Evolutionary conservation across 2,113 vertebrate genomes (phyloP).

Genomic region (Tiliqua scincoides): DNA sequence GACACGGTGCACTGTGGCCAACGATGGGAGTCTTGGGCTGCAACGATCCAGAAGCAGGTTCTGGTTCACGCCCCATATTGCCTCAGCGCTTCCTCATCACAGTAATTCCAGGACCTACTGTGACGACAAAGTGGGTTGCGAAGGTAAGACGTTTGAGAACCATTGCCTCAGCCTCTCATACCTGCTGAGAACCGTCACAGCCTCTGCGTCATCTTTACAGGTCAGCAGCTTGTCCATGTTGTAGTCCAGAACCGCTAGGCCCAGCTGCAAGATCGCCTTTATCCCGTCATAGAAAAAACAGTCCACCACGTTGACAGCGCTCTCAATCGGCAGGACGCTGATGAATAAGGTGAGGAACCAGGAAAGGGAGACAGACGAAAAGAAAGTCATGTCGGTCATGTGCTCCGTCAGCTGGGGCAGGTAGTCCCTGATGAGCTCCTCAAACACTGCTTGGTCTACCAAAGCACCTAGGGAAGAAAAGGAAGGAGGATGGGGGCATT

Average conservation of each 20-base stretch:
- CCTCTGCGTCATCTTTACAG: constrained; percentile 95
- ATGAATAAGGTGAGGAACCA: constrained; percentile 99
- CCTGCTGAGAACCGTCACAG: constrained; percentile 95
- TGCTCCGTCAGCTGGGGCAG: constrained; percentile 95
- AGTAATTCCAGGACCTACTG: no score
- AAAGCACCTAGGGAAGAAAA: constrained; percentile 86
- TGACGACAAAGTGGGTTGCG: no score
- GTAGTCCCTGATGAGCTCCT: constrained; percentile 93
- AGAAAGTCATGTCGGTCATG: constrained; percentile 96
- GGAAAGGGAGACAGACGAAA: constrained; percentile 96
- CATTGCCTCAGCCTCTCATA: constrained; percentile 48
- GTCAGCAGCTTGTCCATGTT: constrained; percentile 93
- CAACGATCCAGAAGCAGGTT: no score
- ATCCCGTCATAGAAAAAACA: constrained; percentile 98
- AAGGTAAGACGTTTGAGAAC: no score
- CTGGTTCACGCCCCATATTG: no score
- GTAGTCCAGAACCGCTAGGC: constrained; percentile 91
- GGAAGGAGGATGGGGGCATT: constrained; percentile 27
- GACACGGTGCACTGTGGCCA: no score
- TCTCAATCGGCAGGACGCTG: constrained; percentile 95
- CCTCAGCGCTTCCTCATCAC: no score
- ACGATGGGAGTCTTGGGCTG: no score
- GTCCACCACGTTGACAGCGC: constrained; percentile 96
- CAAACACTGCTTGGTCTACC: constrained; percentile 98
- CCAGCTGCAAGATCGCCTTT: constrained; percentile 93